Conservation (phyloP, 2,888 invertebrate genomes). For the Seira musarum region DNA sequence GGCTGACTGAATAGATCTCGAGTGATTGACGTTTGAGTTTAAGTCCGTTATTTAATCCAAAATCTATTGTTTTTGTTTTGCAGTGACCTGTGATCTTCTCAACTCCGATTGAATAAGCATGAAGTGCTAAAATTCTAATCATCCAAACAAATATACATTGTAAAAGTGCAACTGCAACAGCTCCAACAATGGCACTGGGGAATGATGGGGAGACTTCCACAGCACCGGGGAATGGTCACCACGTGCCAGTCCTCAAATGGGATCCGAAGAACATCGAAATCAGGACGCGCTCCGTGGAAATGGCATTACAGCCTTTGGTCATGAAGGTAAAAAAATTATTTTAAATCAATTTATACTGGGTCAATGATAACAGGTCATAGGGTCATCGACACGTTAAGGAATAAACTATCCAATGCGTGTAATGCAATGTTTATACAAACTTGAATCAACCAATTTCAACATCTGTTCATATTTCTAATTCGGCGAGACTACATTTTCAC, state of each 20-base stretch:
- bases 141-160: no score
- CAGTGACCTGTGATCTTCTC: no score
- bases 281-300: conserved; percentile 75
- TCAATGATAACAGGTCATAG: neutral
- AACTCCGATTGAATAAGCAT: no score
- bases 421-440: neutral
- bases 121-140: no score
- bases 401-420: neutral
- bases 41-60: no score
- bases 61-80: no score
- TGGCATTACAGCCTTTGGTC: conserved; percentile 75
- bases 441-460: neutral
- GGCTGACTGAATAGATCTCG: no score
- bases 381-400: neutral
- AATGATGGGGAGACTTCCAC: conserved; percentile 20
- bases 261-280: conserved; percentile 75
- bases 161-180: no score
- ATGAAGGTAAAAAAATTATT: conserved; percentile 73
- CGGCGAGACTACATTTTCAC: neutral
- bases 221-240: conserved; percentile 29
- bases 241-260: conserved; percentile 70
- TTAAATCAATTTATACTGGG: neutral
- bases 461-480: neutral
- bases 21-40: no score
- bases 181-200: conserved; percentile 50